Evolutionary conservation across 2,888 invertebrate species (phyloP).

Genomic region (Acholoe squamosa): DNA sequence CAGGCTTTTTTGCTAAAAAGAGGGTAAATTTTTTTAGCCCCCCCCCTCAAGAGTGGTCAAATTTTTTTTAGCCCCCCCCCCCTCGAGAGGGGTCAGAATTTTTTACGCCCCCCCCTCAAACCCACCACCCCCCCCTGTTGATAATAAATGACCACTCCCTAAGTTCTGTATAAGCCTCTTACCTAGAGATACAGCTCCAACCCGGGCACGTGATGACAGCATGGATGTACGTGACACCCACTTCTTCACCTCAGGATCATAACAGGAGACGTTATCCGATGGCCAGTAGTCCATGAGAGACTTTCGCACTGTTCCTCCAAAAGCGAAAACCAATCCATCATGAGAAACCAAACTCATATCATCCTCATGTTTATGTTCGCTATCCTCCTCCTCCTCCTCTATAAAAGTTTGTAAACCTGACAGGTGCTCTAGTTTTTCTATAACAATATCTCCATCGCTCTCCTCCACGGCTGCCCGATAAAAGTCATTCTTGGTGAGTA

Average conservation of each 20-base stretch:
- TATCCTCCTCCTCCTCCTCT: neutral
- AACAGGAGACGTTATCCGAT: neutral
- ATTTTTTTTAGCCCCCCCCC: no score
- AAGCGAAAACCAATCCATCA: neutral
- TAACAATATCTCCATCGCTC: neutral
- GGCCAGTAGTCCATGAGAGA: neutral
- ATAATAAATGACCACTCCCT: no score
- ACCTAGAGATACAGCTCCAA: slow-evolving; percentile 40
- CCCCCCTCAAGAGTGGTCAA: no score
- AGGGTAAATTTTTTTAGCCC: no score
- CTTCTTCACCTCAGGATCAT: neutral
- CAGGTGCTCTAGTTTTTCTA: neutral
- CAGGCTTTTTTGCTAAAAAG: no score
- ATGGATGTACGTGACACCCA: neutral
- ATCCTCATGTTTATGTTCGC: neutral
- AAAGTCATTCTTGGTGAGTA: neutral
- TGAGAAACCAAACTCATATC: neutral
- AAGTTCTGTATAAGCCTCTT: slow-evolving; percentile 6
- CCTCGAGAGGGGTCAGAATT: no score
- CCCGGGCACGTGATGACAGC: neutral
- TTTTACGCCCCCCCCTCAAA: no score
- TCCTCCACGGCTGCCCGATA: neutral
- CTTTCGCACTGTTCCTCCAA: slow-evolving; percentile 7
- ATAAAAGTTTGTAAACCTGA: neutral
- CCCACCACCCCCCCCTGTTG: no score